Conservation (phyloP, 2,888 invertebrate species). For the Isoperla grammatica region DNA sequence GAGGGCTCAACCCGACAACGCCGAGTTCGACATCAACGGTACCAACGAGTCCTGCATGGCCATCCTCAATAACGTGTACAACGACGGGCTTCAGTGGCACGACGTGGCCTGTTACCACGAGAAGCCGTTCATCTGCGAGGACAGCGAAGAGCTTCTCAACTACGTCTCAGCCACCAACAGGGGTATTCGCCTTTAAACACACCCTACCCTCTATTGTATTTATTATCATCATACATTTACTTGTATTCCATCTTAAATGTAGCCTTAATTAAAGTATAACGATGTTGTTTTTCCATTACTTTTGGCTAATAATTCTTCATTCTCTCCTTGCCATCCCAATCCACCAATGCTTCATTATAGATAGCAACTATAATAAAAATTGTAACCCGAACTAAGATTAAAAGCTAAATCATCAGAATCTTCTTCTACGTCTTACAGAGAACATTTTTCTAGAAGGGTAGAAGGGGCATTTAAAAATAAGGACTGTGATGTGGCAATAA, state of each 20-base stretch:
- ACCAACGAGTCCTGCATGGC: constrained; percentile 84
- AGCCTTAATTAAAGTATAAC: too few species aligned
- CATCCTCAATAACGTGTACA: constrained; percentile 86
- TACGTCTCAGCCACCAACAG: constrained; percentile 82
- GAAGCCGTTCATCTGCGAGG: constrained; percentile 87
- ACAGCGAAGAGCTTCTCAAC: constrained; percentile 79
- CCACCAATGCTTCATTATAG: too few species aligned
- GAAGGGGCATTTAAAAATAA: too few species aligned
- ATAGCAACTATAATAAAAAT: too few species aligned
- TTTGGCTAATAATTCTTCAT: too few species aligned
- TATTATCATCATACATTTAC: constrained; percentile 26
- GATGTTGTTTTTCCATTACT: too few species aligned
- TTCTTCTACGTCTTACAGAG: too few species aligned
- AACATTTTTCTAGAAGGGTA: too few species aligned
- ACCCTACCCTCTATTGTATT: constrained; percentile 16
- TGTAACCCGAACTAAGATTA: too few species aligned
- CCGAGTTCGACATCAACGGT: constrained; percentile 83
- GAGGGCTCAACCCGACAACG: constrained; percentile 81
- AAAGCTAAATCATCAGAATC: too few species aligned
- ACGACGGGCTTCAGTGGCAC: constrained; percentile 90
- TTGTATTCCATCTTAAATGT: constrained; percentile 13
- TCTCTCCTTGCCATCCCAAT: too few species aligned
- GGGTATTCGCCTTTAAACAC: constrained; percentile 67
- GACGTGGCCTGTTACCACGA: constrained; percentile 92
- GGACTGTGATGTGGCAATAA: too few species aligned